Evolutionary conservation across 2,797 vertebrate species (phyloP), one percentile per base, ranked within the genome.

Genomic region (Scolopax bukidnonensis): DNA sequence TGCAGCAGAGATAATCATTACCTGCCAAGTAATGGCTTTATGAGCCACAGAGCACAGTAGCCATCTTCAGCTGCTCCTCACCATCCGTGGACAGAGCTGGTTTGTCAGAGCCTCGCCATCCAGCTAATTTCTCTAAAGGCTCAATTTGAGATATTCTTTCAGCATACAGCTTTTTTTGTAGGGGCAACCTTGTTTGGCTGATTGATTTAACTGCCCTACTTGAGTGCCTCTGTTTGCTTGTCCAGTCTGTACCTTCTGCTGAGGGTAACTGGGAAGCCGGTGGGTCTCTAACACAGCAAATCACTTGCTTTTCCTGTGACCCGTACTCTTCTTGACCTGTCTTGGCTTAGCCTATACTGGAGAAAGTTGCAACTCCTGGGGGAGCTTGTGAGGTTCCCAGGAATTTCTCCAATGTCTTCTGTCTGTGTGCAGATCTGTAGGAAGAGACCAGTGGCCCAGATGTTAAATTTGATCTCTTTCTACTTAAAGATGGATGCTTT

Each of bases 121-220:
- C 23, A 53, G 57, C 2, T 56, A 25, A 23, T 25, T 90, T 93
- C n/a, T 77, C 25, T 43, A n/a, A 67, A 87, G 47, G 40, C 18
- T 92, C 18, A 32, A 4, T 51, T 63, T 43, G 43, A 64, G 67
- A 4, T 19, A 1, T 2, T 71, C 11, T 33, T 73, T 38, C 56
- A 33, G 38, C 8, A 2, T 50, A 4, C 38, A 33, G 8, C 54
- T 70, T 65, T 12, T 43, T 15, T 45, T 70, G 27, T 64, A 70
- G 51, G 38, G 40, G 18, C 53, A 60, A 0, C n/a, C n/a, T 63
- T 27, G 14, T 84, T 89, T 74, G 24, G 7, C 9, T 32, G 40
- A 3, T 11, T 74, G 36, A 65, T 41, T 54, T 81, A 40, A 36
- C 14, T 0, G 2, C 38, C 14, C 25, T 75, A 0, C 28, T 38